Percentiles rank a stretch among this genome's conserved stretches.
Evolutionary conservation across 2,888 invertebrate species (phyloP).

Genomic region (Tigriopus californicus): DNA sequence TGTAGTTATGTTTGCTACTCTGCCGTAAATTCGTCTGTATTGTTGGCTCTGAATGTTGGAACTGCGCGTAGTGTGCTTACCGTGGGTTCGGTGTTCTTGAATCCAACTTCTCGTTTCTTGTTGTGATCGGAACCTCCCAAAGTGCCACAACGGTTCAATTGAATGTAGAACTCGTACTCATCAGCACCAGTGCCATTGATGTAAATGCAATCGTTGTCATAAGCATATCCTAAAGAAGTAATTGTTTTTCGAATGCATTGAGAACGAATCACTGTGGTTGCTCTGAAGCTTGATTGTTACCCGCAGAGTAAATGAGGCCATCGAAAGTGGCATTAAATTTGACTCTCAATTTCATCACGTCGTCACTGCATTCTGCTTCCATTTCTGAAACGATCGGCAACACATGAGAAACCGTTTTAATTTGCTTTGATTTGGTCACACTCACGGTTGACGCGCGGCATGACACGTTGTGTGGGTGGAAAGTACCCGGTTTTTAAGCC

Average conservation of each 20-base stretch:
- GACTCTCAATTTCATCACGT: constrained; percentile 82
- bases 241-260: background rate
- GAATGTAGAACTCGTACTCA: constrained; percentile 82
- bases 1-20: no score
- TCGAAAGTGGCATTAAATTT: constrained; percentile 78
- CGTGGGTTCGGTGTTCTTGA: constrained; percentile 37
- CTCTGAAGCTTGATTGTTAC: constrained; percentile 29
- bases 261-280: no score
- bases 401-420: background rate
- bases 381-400: constrained; percentile 43
- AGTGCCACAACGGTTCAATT: constrained; percentile 44
- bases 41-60: no score
- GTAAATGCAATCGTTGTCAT: constrained; percentile 85
- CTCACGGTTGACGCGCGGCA: constrained; percentile 15
- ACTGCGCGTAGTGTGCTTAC: constrained; percentile 33
- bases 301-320: constrained; percentile 73
- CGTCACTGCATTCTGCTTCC: constrained; percentile 85
- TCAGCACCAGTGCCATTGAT: constrained; percentile 78
- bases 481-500: constrained; percentile 1
- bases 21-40: no score
- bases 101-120: constrained; percentile 8
- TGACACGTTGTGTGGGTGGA: constrained; percentile 7
- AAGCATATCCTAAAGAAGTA: constrained; percentile 52
- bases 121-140: constrained; percentile 14
- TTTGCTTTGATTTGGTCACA: background rate